A percentile compares a stretch with the other conserved stretches of the same genome.
Evolutionary conservation across 2,888 invertebrate species (phyloP).

Genomic region (Tachystola acroxantha): DNA sequence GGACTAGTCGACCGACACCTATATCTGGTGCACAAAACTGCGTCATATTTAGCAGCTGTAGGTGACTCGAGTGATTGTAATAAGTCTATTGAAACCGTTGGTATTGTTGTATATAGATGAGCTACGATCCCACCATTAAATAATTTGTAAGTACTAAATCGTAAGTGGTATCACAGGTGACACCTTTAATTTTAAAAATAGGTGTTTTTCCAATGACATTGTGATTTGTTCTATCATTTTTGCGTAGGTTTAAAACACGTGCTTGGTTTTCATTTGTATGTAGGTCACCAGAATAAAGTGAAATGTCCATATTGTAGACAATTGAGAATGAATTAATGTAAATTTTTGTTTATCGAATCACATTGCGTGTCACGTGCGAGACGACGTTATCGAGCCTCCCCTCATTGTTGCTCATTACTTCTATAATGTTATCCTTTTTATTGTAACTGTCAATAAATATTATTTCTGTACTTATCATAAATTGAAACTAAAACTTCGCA

Average conservation of each 20-base stretch:
- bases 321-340: too few species aligned
- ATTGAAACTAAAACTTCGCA: conserved; percentile 9
- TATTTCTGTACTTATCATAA: conserved; percentile 4
- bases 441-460: conserved; percentile 2
- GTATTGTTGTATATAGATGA: conserved; percentile 76
- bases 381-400: conserved; percentile 19
- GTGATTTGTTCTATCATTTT: conserved; percentile 66
- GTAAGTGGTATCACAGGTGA: conserved; percentile 64
- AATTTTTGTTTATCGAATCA: conserved; percentile 25
- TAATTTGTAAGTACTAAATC: conserved; percentile 72
- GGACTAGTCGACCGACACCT: neutral
- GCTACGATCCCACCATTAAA: conserved; percentile 76
- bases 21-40: conserved; percentile 28
- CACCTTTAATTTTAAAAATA: conserved; percentile 54
- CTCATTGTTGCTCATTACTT: conserved; percentile 4
- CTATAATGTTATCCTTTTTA: conserved; percentile 5
- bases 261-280: conserved; percentile 47
- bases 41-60: conserved; percentile 47
- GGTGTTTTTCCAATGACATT: conserved; percentile 70
- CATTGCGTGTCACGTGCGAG: conserved; percentile 31
- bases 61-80: conserved; percentile 72
- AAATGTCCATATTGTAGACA: too few species aligned
- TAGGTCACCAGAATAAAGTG: too few species aligned
- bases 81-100: conserved; percentile 69
- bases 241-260: conserved; percentile 58